These are phyloP conservation scores for Meghimatium bilineatum DNA, from an alignment of 2,888 invertebrate species.

Conservation along the genomic window DNA sequence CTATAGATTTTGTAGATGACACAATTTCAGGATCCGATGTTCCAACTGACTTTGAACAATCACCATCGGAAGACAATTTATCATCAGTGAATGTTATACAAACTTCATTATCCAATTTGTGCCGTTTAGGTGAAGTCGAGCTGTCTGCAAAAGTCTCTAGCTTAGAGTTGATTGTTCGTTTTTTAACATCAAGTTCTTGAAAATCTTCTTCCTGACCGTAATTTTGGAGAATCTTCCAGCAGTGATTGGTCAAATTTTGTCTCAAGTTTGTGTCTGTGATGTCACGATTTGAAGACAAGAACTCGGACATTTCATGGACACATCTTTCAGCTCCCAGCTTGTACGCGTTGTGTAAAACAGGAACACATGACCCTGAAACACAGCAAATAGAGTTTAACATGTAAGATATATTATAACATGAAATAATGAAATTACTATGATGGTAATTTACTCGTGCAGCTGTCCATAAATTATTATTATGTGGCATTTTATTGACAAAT, in stretches of 20 bases:
- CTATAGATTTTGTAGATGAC: neutral
- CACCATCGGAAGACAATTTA: neutral
- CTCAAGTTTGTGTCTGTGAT: neutral
- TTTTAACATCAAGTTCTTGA: neutral
- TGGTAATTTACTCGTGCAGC: too few relatives aligned
- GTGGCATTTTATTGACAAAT: too few relatives aligned
- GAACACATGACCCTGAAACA: neutral
- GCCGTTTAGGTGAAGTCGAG: constrained; percentile 14
- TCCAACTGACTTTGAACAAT: too few relatives aligned
- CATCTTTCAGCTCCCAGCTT: constrained; percentile 8
- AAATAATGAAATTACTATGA: too few relatives aligned
- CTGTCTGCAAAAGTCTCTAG: neutral
- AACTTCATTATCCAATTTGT: neutral
- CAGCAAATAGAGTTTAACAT: neutral
- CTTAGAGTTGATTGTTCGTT: neutral
- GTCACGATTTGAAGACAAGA: neutral
- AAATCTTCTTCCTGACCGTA: neutral
- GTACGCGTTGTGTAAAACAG: constrained; percentile 16
- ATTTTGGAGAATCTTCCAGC: neutral
- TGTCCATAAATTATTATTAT: too few relatives aligned
- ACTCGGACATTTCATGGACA: constrained; percentile 22
- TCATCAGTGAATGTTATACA: neutral
- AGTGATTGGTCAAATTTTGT: constrained; percentile 12
- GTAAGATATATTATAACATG: too few relatives aligned
- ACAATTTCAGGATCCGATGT: neutral